Conservation (phyloP, 2,113 vertebrate species). For the Zeus faber region DNA sequence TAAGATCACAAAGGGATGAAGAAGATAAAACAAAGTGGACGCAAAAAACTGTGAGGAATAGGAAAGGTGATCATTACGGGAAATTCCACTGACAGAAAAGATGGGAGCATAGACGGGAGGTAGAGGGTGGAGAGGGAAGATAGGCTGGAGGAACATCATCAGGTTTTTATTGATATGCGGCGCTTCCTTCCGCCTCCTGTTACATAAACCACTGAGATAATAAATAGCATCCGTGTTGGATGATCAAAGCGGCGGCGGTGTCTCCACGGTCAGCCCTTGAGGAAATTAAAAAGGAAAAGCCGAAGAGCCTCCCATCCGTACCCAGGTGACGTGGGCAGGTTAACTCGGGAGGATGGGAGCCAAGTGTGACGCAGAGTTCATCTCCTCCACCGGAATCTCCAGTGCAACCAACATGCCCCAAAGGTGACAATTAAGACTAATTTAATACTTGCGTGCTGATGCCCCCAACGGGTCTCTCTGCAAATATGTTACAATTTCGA, state of each 20-base stretch:
- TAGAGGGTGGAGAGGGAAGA: not conserved
- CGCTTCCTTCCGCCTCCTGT: not conserved
- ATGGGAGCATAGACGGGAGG: not conserved
- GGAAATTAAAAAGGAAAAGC: not conserved
- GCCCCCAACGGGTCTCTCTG: too few species aligned
- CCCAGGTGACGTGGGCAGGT: not conserved
- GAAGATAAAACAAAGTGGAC: too few species aligned
- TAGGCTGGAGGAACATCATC: too few species aligned
- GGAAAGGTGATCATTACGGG: not conserved
- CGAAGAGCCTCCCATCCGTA: not conserved
- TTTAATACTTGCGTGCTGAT: too few species aligned
- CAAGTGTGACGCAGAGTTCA: not conserved
- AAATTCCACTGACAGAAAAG: not conserved
- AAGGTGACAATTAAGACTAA: too few species aligned
- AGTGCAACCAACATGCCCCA: not conserved
- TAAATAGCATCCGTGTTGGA: not conserved
- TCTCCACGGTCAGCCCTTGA: not conserved
- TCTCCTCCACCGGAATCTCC: too few species aligned
- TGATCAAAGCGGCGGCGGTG: not conserved
- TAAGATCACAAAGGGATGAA: not conserved
- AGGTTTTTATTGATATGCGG: too few species aligned
- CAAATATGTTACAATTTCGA: too few species aligned
- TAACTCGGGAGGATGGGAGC: not conserved
- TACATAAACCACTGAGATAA: not conserved
- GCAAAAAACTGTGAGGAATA: not conserved